Base-by-base conservation (phyloP, 2,113 vertebrate genomes). In the Stegostoma tigrinum region DNA sequence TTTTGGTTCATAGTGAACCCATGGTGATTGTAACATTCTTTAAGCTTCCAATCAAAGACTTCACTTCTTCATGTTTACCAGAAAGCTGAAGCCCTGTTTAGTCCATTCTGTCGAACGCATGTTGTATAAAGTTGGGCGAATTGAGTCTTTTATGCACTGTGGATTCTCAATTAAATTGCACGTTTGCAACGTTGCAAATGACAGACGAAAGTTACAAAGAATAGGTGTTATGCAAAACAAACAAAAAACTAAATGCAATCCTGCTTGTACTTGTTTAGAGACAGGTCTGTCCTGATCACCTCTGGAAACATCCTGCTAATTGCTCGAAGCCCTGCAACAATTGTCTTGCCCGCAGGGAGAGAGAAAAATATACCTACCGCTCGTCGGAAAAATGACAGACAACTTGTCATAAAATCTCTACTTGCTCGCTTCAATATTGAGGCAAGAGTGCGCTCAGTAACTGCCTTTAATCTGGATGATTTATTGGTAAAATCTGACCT, bases 401-500 rank as follows among this genome's bases (percentile, higher is more conserved):
- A 72, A 30, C 5, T 23, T 0, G 8, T 38, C 12, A 48, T 45
- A 52, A 52, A 95, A 75, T 34, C 17, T 30, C 68, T 14, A 45
- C 42, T 72, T 15, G 30, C 52, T 75, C 45, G 68, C 68, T 48
- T 19, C 45, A 3, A 52, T 75, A 30, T 70, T 52, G 17, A 72
- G 27, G 45, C 38, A 72, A 72, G 67, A 52, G 42, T 38, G 19
- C 48, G 52, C 48, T n/a, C 67, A 30, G 45, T 38, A 30, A 48
- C 94, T 95, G 45, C 15, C 27, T 0, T 12, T 72, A 95, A 30
- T 95, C 34, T 72, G 67, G 24, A 48, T 48, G 94, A 95, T 95
- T 52, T 95, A 52, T 72, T 72, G 67, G 42, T 72, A 72, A 70
- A 95, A 72, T 12, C 14, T 95, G 94, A 75, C 94, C 93, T 67